Evolutionary conservation across 2,797 vertebrate species (phyloP), one percentile per base, ranked within the genome.

Genomic region (Sebastes matsubarae): DNA sequence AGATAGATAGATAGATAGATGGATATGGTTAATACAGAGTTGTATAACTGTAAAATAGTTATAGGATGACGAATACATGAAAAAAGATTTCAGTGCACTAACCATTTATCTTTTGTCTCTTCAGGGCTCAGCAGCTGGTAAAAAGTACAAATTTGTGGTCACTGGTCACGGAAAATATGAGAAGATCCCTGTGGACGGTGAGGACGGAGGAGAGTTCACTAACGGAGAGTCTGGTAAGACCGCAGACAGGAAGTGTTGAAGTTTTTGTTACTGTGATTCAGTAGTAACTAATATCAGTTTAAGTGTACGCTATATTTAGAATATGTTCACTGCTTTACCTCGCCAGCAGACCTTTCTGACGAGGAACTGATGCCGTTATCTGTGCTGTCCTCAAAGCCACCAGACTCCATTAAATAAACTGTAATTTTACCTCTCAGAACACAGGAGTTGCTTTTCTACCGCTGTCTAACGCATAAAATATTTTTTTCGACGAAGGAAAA

Each of bases 161-260:
- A 97, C 96, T 0, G 98, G 98, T 71, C 99, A 99, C 0, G 99
- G 98, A 16, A 98, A 98, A 89, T 99, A 99, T 7, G 97, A 99
- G 95, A 99, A 98, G 90, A 95, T 98, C 73, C 82, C 95, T 2
- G 77, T 95, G 88, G 96, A 96, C 0, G 94, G 96, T 14, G 89
- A 93, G 55, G n/a, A 79, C 3, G 79, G 69, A 72, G 80, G 38
- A 72, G 79, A 87, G 27, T 93, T 90, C 66, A 30, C 70, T 1
- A 92, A 92, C 20, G 89, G 86, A 60, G 90, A 92, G 78, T 77
- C 91, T 58, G 85, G 95, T 96, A 76, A 92, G 92, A 79, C 8
- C 8, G 13, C 4, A 14, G 8, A 36, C 18, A 12, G 9, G 7
- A 59, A 52, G 46, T 20, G 16, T 52, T 52, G 13, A 46, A 16